Percentiles rank a stretch among this genome's conserved stretches.
phyloP scores from a whole-genome alignment of 2,113 vertebrate genomes.

The Pollachius pollachius region DNA sequence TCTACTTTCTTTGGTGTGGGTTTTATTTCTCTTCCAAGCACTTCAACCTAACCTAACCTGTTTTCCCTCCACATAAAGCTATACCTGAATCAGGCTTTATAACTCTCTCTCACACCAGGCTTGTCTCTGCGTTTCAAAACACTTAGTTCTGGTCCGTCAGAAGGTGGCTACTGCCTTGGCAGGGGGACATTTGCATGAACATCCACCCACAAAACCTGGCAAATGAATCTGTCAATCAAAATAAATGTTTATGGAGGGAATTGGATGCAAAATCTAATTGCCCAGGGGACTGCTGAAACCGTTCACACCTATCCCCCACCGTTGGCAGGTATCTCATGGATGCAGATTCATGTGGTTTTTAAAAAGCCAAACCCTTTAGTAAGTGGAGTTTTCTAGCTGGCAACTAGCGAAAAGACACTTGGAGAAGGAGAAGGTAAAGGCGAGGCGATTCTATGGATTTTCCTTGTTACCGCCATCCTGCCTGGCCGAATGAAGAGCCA shows the following conservation, averaged over 20 bases:
- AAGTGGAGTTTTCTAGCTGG: too few relatives aligned
- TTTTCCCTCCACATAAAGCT: constrained; percentile 20
- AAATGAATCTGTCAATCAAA: constrained; percentile 76
- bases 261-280: constrained; percentile 54
- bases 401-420: too few relatives aligned
- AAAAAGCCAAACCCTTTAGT: too few relatives aligned
- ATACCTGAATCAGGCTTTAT: constrained; percentile 48
- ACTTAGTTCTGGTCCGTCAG: constrained; percentile 65
- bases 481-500: too few relatives aligned
- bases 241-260: constrained; percentile 61
- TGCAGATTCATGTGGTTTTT: too few relatives aligned
- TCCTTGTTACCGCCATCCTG: too few relatives aligned
- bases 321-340: too few relatives aligned
- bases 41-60: not conserved
- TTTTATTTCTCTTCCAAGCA: not conserved
- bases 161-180: constrained; percentile 59
- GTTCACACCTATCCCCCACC: not conserved
- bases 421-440: too few relatives aligned
- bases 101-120: constrained; percentile 40
- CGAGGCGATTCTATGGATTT: too few relatives aligned
- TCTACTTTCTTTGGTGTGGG: constrained; percentile 29
- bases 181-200: constrained; percentile 72
- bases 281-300: constrained; percentile 45
- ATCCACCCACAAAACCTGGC: constrained; percentile 69
- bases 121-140: constrained; percentile 56